Conservation (phyloP, 1,140 invertebrate species). For the Drosophila nebulosa region DNA sequence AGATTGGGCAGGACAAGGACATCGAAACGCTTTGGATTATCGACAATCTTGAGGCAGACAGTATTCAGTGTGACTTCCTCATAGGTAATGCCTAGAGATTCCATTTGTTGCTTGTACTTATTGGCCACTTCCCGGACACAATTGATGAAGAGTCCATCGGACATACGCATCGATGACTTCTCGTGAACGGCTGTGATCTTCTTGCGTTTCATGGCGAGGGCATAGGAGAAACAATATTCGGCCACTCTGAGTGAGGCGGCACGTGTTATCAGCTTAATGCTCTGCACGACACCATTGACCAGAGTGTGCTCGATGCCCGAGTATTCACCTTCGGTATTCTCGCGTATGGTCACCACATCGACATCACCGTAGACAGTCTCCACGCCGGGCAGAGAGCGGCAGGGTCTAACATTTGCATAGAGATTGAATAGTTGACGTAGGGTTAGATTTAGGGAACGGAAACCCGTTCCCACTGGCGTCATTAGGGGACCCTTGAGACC, state of each 20-base stretch:
- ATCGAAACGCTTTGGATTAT: slow-evolving; percentile 96
- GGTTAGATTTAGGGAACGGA: slow-evolving; percentile 98
- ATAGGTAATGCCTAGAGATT: slow-evolving; percentile 92
- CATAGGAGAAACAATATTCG: slow-evolving; percentile 99
- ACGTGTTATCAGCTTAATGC: slow-evolving; percentile 99
- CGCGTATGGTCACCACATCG: slow-evolving; percentile 98
- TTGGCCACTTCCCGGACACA: slow-evolving; percentile 97
- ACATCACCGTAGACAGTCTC: slow-evolving; percentile 99
- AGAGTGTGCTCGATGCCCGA: slow-evolving; percentile 99
- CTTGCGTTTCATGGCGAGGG: slow-evolving; percentile 94
- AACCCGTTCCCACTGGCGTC: slow-evolving; percentile 99
- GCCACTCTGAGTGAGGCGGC: slow-evolving; percentile 97
- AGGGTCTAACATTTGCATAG: slow-evolving; percentile 99
- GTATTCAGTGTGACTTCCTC: slow-evolving; percentile 99
- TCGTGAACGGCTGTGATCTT: slow-evolving; percentile 99
- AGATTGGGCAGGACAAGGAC: slow-evolving; percentile 98
- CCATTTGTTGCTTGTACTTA: slow-evolving; percentile 84
- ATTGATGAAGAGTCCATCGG: slow-evolving; percentile 97
- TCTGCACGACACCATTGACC: slow-evolving; percentile 99
- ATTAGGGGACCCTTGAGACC: slow-evolving; percentile 99
- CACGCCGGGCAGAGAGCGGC: slow-evolving; percentile 97
- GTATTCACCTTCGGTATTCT: slow-evolving; percentile 99
- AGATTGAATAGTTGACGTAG: slow-evolving; percentile 99
- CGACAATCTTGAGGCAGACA: slow-evolving; percentile 99
- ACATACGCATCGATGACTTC: slow-evolving; percentile 99